Percentiles rank a stretch among this genome's conserved stretches.
phyloP scores from a whole-genome alignment of 2,888 invertebrate genomes.

The Taenaris catops region DNA sequence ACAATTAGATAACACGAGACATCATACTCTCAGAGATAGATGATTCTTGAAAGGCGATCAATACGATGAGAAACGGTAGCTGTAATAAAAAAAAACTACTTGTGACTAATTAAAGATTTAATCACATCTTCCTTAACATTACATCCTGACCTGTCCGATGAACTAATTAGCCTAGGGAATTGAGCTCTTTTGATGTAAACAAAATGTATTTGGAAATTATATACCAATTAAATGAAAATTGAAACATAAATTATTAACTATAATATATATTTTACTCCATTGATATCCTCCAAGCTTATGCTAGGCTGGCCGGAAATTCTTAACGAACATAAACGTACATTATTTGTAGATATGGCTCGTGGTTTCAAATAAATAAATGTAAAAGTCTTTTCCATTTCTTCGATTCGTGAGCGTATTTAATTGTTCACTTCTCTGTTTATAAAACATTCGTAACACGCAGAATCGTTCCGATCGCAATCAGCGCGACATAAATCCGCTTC shows the following conservation, averaged over 20 bases:
- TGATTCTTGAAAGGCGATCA: background rate
- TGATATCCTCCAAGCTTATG: too few species aligned
- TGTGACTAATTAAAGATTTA: slow-evolving; percentile 3
- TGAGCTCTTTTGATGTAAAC: too few species aligned
- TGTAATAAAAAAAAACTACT: background rate
- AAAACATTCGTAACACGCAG: slow-evolving; percentile 60
- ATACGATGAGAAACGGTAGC: background rate
- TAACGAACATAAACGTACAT: too few species aligned
- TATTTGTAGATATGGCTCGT: too few species aligned
- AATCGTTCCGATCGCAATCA: slow-evolving; percentile 72
- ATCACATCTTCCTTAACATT: slow-evolving; percentile 1
- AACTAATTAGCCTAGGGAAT: slow-evolving; percentile 5
- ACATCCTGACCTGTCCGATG: background rate
- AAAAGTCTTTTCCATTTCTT: slow-evolving; percentile 20
- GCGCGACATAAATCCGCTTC: slow-evolving; percentile 76
- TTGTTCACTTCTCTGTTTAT: slow-evolving; percentile 30
- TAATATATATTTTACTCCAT: too few species aligned
- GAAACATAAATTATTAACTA: too few species aligned
- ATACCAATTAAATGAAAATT: too few species aligned
- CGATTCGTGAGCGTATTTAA: slow-evolving; percentile 22
- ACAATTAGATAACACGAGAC: too few species aligned
- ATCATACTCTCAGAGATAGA: too few species aligned
- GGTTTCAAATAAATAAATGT: too few species aligned
- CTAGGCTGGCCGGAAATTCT: too few species aligned
- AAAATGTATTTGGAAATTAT: too few species aligned